Conservation (phyloP, 2,113 vertebrate genomes). For the Hippocampus comes region DNA sequence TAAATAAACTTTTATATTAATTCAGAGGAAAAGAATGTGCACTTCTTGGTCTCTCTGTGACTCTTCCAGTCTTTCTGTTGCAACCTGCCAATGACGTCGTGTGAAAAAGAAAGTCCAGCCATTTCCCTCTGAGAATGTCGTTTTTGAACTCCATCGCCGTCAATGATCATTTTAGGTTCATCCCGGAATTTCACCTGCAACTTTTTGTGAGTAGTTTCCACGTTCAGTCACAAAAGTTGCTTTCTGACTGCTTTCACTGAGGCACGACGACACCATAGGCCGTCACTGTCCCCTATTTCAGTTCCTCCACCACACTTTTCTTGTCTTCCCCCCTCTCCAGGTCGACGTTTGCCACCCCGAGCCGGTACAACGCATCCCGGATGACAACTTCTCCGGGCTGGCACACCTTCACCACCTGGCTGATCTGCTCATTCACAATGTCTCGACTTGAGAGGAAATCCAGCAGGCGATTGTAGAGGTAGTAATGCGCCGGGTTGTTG, state of each 20-base stretch:
- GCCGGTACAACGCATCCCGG: conserved; percentile 87
- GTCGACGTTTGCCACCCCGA: conserved; percentile 94
- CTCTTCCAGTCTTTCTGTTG: too few species aligned
- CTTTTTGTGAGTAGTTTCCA: not conserved
- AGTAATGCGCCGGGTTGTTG: conserved; percentile 90
- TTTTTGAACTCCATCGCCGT: too few species aligned
- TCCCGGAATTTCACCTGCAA: not conserved
- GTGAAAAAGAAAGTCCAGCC: too few species aligned
- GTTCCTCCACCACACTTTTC: conserved; percentile 51
- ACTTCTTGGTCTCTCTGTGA: too few species aligned
- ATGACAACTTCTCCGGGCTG: conserved; percentile 95
- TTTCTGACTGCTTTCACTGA: conserved; percentile 4
- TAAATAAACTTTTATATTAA: too few species aligned
- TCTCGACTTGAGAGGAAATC: conserved; percentile 94
- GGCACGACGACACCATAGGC: conserved; percentile 52
- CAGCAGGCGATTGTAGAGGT: conserved; percentile 92
- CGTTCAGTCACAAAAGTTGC: not conserved
- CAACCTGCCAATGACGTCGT: too few species aligned
- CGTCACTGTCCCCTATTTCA: conserved; percentile 55
- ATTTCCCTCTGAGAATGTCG: too few species aligned
- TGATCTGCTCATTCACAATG: conserved; percentile 90
- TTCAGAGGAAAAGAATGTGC: too few species aligned
- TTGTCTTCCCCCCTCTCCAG: conserved; percentile 76
- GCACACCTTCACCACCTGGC: conserved; percentile 85
- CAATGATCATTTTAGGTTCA: too few species aligned